These are phyloP conservation scores for Fratercula arctica DNA, from an alignment of 2,797 vertebrate genomes.

Conservation along the genomic window DNA sequence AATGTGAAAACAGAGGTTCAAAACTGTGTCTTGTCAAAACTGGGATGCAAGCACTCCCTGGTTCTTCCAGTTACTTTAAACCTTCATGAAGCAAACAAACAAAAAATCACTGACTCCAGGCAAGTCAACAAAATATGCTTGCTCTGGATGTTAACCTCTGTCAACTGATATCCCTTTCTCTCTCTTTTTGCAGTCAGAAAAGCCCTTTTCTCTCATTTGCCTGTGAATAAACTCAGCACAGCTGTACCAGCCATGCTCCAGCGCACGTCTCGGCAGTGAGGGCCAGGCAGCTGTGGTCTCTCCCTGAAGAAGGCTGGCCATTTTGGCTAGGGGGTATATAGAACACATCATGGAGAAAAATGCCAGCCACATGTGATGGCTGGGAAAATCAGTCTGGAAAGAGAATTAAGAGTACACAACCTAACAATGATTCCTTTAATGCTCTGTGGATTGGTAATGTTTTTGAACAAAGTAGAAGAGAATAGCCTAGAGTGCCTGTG, in stretches of 20 bases:
- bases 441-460: neutral
- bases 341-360: slow-evolving; percentile 5
- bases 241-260: slow-evolving; percentile 32
- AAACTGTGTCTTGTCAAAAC: neutral
- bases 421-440: slow-evolving; percentile 33
- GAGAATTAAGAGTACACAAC: neutral
- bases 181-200: neutral
- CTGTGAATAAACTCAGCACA: slow-evolving; percentile 3
- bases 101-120: neutral
- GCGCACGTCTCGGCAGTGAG: neutral
- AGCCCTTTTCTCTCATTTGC: neutral
- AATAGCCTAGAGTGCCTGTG: slow-evolving; percentile 13
- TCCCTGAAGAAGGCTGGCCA: neutral
- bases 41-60: neutral
- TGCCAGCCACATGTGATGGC: neutral
- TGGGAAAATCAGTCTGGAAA: slow-evolving; percentile 48
- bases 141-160: neutral
- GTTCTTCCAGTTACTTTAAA: neutral
- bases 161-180: neutral
- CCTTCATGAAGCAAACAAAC: neutral
- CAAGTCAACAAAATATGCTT: neutral
- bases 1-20: neutral
- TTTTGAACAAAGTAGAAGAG: slow-evolving; percentile 35
- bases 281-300: slow-evolving; percentile 20
- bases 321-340: neutral